Evolutionary conservation across 2,113 vertebrate species (phyloP).

Genomic region (Odontesthes bonariensis): DNA sequence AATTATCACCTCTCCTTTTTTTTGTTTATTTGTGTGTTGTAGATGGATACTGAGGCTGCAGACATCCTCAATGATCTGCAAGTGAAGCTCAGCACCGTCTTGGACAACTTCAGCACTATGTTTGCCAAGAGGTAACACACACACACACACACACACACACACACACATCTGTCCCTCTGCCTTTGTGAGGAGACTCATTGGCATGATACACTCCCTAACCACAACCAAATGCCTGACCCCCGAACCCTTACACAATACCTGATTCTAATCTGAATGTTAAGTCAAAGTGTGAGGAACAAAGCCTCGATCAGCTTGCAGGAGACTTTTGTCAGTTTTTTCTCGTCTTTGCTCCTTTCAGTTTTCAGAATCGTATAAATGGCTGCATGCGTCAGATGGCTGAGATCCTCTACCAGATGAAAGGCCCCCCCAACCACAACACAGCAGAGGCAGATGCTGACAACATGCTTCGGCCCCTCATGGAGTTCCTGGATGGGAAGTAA

Average conservation of each 20-base stretch:
- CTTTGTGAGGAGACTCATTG: neutral
- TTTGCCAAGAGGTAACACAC: conserved; percentile 93
- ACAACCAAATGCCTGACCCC: too few species aligned
- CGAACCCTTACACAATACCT: too few species aligned
- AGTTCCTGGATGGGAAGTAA: conserved; percentile 97
- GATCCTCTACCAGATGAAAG: conserved; percentile 93
- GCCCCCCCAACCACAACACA: conserved; percentile 89
- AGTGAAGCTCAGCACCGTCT: conserved; percentile 91
- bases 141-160: neutral
- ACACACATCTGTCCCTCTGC: neutral
- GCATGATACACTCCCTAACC: too few species aligned
- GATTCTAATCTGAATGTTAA: too few species aligned
- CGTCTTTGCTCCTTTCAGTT: conserved; percentile 77
- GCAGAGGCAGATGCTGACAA: conserved; percentile 93
- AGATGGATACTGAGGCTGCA: conserved; percentile 94
- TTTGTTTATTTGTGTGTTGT: conserved; percentile 39
- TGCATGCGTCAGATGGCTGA: conserved; percentile 95
- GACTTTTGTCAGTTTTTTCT: neutral
- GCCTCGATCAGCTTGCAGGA: neutral
- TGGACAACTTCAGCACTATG: conserved; percentile 92
- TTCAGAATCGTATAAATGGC: conserved; percentile 89
- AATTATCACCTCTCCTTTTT: neutral
- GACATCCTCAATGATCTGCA: conserved; percentile 95
- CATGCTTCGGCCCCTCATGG: conserved; percentile 94
- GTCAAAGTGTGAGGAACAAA: neutral